Conservation (phyloP, 2,113 vertebrate genomes). For the Shinisaurus crocodilurus region DNA sequence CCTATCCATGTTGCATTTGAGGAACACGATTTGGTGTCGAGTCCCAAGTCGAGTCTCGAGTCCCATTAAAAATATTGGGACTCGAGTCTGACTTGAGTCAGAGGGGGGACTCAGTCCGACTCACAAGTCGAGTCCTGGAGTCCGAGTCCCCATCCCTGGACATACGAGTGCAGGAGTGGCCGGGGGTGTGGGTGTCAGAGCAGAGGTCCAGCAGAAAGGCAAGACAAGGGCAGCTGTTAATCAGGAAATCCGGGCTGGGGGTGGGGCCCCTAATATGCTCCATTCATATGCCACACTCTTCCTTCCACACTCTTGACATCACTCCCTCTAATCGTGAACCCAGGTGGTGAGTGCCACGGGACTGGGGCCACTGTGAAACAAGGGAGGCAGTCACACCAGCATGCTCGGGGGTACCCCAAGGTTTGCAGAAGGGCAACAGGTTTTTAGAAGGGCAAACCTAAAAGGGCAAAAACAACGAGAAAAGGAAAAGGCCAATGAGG, state of each 20-base stretch:
- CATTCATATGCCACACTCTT: no score
- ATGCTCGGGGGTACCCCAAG: not conserved
- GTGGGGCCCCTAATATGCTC: no score
- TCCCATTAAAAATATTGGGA: no score
- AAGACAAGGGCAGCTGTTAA: not conserved
- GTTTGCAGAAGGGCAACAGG: not conserved
- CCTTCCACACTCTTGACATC: not conserved
- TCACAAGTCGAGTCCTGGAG: no score
- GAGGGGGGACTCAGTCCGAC: no score
- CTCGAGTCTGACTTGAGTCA: no score
- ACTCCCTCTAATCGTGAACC: not conserved
- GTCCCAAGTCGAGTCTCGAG: no score
- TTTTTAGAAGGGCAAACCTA: not conserved
- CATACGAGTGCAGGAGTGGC: rapidly evolving
- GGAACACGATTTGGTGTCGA: no score
- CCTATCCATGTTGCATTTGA: no score
- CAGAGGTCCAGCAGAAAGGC: not conserved
- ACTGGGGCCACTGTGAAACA: not conserved
- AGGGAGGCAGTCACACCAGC: not conserved
- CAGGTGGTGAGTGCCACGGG: not conserved
- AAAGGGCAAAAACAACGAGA: no score
- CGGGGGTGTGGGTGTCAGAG: not conserved
- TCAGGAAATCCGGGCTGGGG: not conserved
- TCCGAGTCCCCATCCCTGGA: no score
- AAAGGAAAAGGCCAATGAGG: not conserved